Evolutionary conservation across 2,888 invertebrate species (phyloP).

Genomic region (Nomada hirtipes): DNA sequence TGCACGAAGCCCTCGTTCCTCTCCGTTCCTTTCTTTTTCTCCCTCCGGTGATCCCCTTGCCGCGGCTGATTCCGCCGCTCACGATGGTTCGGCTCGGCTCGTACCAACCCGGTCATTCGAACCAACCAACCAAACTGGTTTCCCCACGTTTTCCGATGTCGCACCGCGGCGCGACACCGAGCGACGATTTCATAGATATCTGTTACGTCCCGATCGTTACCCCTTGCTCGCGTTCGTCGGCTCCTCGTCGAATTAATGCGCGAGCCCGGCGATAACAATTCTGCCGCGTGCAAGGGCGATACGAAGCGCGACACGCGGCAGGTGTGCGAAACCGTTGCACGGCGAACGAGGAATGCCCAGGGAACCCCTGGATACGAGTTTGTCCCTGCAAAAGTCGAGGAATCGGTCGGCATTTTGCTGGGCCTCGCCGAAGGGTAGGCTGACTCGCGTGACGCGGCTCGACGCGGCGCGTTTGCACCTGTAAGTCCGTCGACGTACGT

Average conservation of each 20-base stretch:
- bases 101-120: slow-evolving; percentile 80
- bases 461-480: too few species aligned
- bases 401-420: background rate
- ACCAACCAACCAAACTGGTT: slow-evolving; percentile 83
- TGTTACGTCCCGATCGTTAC: slow-evolving; percentile 72
- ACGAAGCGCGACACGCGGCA: slow-evolving; percentile 49
- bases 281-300: slow-evolving; percentile 51
- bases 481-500: slow-evolving; percentile 6
- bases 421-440: too few species aligned
- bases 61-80: slow-evolving; percentile 39
- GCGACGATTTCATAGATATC: slow-evolving; percentile 83
- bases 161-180: slow-evolving; percentile 44
- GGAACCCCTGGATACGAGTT: slow-evolving; percentile 12
- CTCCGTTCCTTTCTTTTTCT: slow-evolving; percentile 38
- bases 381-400: background rate
- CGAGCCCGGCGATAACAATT: slow-evolving; percentile 61
- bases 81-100: slow-evolving; percentile 65
- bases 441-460: too few species aligned
- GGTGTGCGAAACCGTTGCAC: slow-evolving; percentile 59
- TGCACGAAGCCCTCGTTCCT: slow-evolving; percentile 53
- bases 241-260: slow-evolving; percentile 59
- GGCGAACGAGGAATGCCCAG: slow-evolving; percentile 42
- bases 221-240: background rate
- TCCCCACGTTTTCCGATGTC: slow-evolving; percentile 80
- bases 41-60: slow-evolving; percentile 49